Evolutionary conservation across 2,113 vertebrate genomes (phyloP), one percentile per base, ranked within the genome.

Genomic region (mouse (Mus musculus)): DNA sequence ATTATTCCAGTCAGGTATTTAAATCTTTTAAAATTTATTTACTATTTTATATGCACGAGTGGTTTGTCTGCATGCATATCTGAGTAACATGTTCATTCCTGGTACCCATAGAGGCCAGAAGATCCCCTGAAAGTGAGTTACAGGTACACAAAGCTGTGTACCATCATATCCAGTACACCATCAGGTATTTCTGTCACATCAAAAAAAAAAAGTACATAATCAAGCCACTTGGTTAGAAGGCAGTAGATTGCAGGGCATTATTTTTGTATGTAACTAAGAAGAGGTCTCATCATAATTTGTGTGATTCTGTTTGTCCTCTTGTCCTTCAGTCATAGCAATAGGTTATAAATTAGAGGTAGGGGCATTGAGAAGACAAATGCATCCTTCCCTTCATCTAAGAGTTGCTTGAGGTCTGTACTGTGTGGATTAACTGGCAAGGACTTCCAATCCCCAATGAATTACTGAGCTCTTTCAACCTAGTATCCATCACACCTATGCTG

Each of bases 401-500:
- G 72, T 94, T n/a, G 33, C 72, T 56, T 63, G 59, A 81, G 73
- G 30, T 61, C 42, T 88, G 30, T 24, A 19, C 30, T 85, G 24
- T n/a, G 0, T 78, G 19, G 89, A 28, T 16, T 75, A 39, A 71
- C 20, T 14, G 69, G 87, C 59, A 22, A 52, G 91, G 10, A 30
- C 73, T 86, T 93, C 3, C 26, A 85, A 59, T 80, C 46, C 39
- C 22, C 49, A 7, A 5, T 30, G 54, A 54, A 67, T 88, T 65
- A 76, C 88, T 39, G 88, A 42, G 3, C 59, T 63, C 71, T 81
- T 39, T 39, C 30, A 71, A 6, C 42, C 36, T n/a, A 10, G 42
- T 88, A 88, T 75, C 81, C 78, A 76, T 90, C 63, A 93, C 91
- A 88, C 17, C 39, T 92, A 24, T 89, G 89, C 91, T 94, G 67